Base-by-base conservation (phyloP, 2,113 vertebrate species). In the Choloepus hoffmanni region DNA sequence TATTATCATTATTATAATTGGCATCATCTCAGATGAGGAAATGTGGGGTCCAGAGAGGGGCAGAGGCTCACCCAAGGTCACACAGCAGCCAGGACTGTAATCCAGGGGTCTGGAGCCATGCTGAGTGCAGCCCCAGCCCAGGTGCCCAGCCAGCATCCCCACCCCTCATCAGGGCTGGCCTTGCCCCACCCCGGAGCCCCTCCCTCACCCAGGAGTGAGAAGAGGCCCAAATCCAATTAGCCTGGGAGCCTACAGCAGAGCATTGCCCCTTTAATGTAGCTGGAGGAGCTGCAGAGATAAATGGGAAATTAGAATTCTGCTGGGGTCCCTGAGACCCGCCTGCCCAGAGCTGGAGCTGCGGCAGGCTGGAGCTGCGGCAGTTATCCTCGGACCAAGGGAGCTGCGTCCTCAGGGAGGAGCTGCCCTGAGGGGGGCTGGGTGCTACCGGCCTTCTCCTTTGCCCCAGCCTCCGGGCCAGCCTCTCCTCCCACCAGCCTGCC, bases 201-300 rank as follows among this genome's bases (percentile, higher is more conserved):
- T 88, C 96, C 96, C 94, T 60, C 62, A 2, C 58, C 86, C 0
- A 5, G 89, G 87, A 98, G 93, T 90, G 95, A 89, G 89, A 95
- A 2, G 96, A 98, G 96, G 96, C 96, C 82, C 97, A 97, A 98
- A 97, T 98, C 97, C 98, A 98, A 97, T 98, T 98, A 98, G 98
- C 96, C 55, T 87, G 94, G 96, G 97, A 98, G 96, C 98, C 28
- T 43, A 68, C 97, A 97, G 97, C 92, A 0, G 43, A 84, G 73
- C 90, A n/a, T 94, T 73, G 90, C 96, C 96, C 97, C 95, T 98
- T 98, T 93, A 97, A 97, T 85, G 97, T 76, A 96, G 74, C 92
- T 11, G 40, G 92, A 94, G 97, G 88, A 96, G 94, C 98, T 97
- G 97, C 98, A 97, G 98, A 98, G 98, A 98, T 97, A 98, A 98